Base-by-base conservation (phyloP, 2,888 invertebrate species). In the Andrena hattorfiana region DNA sequence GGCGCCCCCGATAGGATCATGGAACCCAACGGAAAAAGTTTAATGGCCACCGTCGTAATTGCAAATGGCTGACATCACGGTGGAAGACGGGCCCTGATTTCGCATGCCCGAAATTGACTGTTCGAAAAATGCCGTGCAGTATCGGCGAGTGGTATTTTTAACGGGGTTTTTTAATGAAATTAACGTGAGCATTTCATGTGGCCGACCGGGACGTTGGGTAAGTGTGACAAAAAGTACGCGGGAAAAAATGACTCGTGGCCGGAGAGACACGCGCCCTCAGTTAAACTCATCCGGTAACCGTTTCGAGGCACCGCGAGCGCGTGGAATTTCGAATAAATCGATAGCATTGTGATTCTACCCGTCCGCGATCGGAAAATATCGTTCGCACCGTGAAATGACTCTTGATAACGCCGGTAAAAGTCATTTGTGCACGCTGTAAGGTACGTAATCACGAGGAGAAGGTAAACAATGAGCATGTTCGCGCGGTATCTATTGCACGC, bases 41-140 rank as follows among this genome's bases (percentile, higher is more conserved):
- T 82, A 77, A 82, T 83, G 83, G 83, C 77, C 49, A 49, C 77
- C 82, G 48, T 66, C 56, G 85, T 87, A 84, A 89, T 89, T 85
- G 90, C 88, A 92, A 89, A 92, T 92, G 92, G 92, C 92, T 82
- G 90, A 90, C 90, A 83, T 87, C 83, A 84, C 74, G 83, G 84
- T 89, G 86, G 79, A 87, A 84, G 77, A 85, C 79, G 83, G 77
- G 62, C 70, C 68, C 59, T 83, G 74, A 85, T 86, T 87, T 87
- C 84, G 74, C 67, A 85, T 80, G 81, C 66, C 73, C 64, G 54
- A 72, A 75, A 79, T 63, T 70, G 71, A 75, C 32, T 60, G 51
- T 76, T 62, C 20, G 16, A 70, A 79, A 74, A 78, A 85, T 80
- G 84, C 80, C 62, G 78, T 51, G 68, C 66, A 60, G 42, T 54